Base-by-base conservation (phyloP, 1,140 invertebrate species). In the Lucilia cuprina region DNA sequence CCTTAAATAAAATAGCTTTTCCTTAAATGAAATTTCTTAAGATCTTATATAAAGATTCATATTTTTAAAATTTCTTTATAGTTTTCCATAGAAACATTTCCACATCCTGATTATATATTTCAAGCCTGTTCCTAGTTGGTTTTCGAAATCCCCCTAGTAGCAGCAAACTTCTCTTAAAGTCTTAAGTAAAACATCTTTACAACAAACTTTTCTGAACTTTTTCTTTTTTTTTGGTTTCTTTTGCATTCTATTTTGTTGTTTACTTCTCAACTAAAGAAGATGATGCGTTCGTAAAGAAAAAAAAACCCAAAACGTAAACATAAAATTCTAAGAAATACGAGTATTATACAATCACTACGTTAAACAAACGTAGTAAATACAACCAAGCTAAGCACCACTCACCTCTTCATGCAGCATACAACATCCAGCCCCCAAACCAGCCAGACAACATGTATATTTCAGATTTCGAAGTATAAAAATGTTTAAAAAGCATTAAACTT, bases 301-400 rank as follows among this genome's bases (percentile, higher is more conserved):
- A 0, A 49, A 49, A 80, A 41, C 25, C 25, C 25, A 5, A 41
- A 41, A 80, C 77, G 77, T 80, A 80, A 80, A 80, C 77, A 80
- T 80, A 21, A 80, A 80, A 80, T 80, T 80, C 41, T 49, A 50
- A 80, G 41, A 80, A 80, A 80, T 49, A 80, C 47, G 47, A 25
- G 77, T 80, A 49, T 49, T 25, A 14, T 80, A 49, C 77, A 80
- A 80, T 80, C 77, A 25, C 35, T 2, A 34, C 21, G 17, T 80
- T n/a, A 4, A 75, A 75, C 30, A 75, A 8, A 13, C n/a, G 65
- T 70, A 70, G n/a, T 70, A 70, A 19, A 7, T 25, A 70, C 65
- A 70, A 70, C 65, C 65, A 70, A 25, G 19, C n/a, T 25, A 12
- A 19, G 0, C 0, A 70, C 12, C 4, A 8, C 50, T 8, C 7